A percentile compares a stretch with the other conserved stretches of the same genome.
Evolutionary conservation across 2,888 invertebrate species (phyloP).

Genomic region (Tortricodes alternella): DNA sequence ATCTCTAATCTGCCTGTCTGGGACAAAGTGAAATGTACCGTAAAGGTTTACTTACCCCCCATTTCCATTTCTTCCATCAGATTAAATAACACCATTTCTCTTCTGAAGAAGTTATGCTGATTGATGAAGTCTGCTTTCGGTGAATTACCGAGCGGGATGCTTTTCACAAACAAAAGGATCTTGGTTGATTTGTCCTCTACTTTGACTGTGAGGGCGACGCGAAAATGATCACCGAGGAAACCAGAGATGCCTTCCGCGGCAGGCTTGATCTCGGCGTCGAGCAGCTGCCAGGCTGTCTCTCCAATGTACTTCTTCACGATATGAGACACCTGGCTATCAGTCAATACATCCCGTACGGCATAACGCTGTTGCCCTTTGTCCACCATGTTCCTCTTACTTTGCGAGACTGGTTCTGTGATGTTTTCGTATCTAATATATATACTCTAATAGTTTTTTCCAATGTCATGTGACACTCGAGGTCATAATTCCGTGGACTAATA

Average conservation of each 20-base stretch:
- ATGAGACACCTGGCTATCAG: background rate
- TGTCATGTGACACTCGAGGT: no score
- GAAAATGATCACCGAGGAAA: slow-evolving; percentile 64
- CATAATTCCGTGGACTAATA: no score
- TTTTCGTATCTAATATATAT: background rate
- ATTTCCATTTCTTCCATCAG: slow-evolving; percentile 52
- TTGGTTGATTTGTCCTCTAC: slow-evolving; percentile 34
- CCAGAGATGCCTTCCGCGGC: slow-evolving; percentile 58
- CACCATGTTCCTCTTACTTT: background rate
- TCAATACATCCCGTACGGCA: background rate
- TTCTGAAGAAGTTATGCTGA: slow-evolving; percentile 48
- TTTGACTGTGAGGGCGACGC: slow-evolving; percentile 45
- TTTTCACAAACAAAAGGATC: slow-evolving; percentile 60
- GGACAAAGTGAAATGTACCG: background rate
- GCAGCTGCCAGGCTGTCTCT: slow-evolving; percentile 31
- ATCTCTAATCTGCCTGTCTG: no score
- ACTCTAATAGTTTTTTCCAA: no score
- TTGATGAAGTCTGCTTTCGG: slow-evolving; percentile 60
- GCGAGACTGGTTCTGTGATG: background rate
- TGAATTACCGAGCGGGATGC: slow-evolving; percentile 52
- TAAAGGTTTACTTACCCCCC: background rate
- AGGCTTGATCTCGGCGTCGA: slow-evolving; percentile 42
- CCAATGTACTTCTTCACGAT: background rate
- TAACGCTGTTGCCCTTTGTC: background rate
- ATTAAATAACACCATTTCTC: slow-evolving; percentile 57